These are phyloP conservation scores for Corythaeola cristata DNA, from an alignment of 2,113 vertebrate species.

Conservation along the genomic window DNA sequence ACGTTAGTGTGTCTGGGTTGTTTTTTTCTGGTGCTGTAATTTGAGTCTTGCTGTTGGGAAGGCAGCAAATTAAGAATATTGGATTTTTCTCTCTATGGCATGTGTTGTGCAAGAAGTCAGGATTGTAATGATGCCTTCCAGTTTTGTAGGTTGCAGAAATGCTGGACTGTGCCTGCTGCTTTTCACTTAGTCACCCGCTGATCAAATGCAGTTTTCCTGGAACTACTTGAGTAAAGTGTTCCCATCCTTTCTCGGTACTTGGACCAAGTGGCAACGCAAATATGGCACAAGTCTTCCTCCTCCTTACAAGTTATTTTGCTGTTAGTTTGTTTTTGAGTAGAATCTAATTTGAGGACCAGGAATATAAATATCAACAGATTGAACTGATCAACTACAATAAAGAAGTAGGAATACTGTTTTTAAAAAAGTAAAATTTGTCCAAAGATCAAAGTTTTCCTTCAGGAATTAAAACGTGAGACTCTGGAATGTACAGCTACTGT, in stretches of 20 bases:
- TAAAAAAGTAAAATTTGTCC: background rate
- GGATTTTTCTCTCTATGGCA: background rate
- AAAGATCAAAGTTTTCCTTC: constrained; percentile 42
- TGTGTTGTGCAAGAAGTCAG: background rate
- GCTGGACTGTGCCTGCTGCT: background rate
- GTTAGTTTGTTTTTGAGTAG: background rate
- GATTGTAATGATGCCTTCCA: background rate
- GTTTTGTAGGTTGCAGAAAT: background rate
- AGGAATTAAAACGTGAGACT: background rate
- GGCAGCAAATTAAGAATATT: background rate
- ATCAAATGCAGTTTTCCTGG: constrained; percentile 11
- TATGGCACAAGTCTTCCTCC: background rate
- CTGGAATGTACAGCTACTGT: background rate
- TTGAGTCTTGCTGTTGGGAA: background rate
- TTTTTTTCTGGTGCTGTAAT: background rate
- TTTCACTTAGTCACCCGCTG: constrained; percentile 5
- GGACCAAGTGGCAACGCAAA: background rate
- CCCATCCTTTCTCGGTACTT: background rate
- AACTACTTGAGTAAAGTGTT: constrained; percentile 4
- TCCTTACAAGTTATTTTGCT: background rate
- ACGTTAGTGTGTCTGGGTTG: background rate
- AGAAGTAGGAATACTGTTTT: background rate
- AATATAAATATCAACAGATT: background rate
- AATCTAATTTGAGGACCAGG: background rate
- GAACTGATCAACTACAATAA: background rate